These are phyloP conservation scores for Orchestes rusci DNA, from an alignment of 2,888 invertebrate genomes.

Conservation along the genomic window DNA sequence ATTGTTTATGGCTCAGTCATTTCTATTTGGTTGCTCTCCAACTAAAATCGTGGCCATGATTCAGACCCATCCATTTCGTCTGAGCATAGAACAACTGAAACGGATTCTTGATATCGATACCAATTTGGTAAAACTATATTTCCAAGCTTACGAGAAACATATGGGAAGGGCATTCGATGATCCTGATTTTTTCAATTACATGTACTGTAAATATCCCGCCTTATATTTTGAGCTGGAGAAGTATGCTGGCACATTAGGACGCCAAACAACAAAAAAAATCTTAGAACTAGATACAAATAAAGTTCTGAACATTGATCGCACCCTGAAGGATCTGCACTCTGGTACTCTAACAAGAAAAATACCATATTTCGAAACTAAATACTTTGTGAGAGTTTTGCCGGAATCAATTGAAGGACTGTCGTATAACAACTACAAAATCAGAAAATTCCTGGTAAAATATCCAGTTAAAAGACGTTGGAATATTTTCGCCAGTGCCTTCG, in stretches of 20 bases:
- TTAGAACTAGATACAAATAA: conserved; percentile 20
- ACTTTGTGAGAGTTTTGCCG: conserved; percentile 22
- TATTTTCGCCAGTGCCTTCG: conserved; percentile 21
- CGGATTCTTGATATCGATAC: conserved; percentile 24
- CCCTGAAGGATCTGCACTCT: too few relatives aligned
- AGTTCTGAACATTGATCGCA: conserved; percentile 17
- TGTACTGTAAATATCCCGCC: conserved; percentile 22
- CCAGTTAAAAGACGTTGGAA: conserved; percentile 25
- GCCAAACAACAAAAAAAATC: conserved; percentile 21
- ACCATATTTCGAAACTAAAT: conserved; percentile 16
- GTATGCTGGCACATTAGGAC: conserved; percentile 16
- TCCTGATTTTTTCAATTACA: conserved; percentile 19
- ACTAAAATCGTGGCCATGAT: conserved; percentile 25
- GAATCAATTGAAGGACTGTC: conserved; percentile 9
- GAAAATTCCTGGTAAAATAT: conserved; percentile 21
- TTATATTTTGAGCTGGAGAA: conserved; percentile 21
- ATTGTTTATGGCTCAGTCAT: conserved; percentile 19
- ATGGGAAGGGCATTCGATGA: conserved; percentile 12
- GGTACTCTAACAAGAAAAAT: conserved; percentile 20
- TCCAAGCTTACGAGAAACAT: conserved; percentile 20
- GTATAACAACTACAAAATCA: too few relatives aligned
- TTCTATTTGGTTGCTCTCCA: conserved; percentile 28
- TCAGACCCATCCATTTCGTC: conserved; percentile 18
- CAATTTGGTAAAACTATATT: conserved; percentile 22
- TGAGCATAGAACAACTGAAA: conserved; percentile 27